Percentiles rank a stretch among this genome's conserved stretches.
phyloP scores from a whole-genome alignment of 1,140 invertebrate genomes.

The Cyphomyrmex costatus region DNA sequence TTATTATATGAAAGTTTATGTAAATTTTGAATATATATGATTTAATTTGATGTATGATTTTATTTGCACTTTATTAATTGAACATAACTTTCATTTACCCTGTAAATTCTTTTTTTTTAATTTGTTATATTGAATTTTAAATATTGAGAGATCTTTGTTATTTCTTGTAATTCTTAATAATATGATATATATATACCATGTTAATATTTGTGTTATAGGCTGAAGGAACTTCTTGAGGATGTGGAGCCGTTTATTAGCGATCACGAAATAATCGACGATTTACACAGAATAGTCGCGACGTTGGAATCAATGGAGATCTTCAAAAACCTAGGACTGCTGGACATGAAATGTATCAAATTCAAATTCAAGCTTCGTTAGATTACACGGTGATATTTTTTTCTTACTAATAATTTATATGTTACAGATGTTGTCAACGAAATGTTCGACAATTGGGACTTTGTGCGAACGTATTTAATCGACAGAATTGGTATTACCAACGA shows the following conservation, averaged over 20 bases:
- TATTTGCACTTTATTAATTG: too few relatives aligned
- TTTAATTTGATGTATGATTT: too few relatives aligned
- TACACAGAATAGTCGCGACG: constrained; percentile 82
- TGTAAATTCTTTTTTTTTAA: too few relatives aligned
- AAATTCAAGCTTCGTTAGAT: background rate
- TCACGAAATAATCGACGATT: constrained; percentile 79
- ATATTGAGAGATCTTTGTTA: too few relatives aligned
- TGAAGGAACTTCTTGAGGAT: constrained; percentile 82
- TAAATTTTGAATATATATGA: too few relatives aligned
- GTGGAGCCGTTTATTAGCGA: constrained; percentile 79
- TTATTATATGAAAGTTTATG: too few relatives aligned
- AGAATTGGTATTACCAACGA: constrained; percentile 77
- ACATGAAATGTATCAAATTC: constrained; percentile 79
- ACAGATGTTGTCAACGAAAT: constrained; percentile 81
- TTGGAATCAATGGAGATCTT: constrained; percentile 84
- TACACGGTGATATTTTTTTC: background rate
- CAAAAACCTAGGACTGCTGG: constrained; percentile 81
- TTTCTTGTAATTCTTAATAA: background rate
- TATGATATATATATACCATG: background rate
- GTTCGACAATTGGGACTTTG: constrained; percentile 83
- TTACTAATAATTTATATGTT: constrained; percentile 62
- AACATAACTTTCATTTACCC: too few relatives aligned
- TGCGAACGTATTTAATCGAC: constrained; percentile 79
- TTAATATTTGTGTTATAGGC: constrained; percentile 59
- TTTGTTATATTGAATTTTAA: too few relatives aligned